Conservation (phyloP, 2,888 invertebrate species). For the Nemoura dubitans region DNA sequence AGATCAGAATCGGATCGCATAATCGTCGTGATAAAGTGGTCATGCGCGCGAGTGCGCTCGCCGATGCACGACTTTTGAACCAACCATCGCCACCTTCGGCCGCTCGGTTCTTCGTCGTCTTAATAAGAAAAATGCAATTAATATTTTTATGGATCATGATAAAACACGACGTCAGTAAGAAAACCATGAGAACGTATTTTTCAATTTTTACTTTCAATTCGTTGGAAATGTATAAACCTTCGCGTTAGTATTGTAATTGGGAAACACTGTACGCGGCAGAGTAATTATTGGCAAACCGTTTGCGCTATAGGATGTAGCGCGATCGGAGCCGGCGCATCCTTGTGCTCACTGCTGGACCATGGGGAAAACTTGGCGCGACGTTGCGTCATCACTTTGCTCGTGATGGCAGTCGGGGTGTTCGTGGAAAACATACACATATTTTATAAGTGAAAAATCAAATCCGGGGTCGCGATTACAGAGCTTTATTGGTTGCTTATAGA, state of each 20-base stretch:
- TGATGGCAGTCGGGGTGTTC: not conserved
- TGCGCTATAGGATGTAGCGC: not conserved
- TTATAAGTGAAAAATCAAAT: not conserved
- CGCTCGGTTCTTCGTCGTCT: not conserved
- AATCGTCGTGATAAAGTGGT: slow-evolving; percentile 12
- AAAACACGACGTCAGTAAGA: not conserved
- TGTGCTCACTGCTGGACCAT: not conserved
- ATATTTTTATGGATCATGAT: not conserved
- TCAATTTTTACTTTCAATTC: slow-evolving; percentile 12
- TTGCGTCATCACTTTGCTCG: not conserved
- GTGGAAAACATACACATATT: not conserved
- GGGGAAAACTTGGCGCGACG: not conserved
- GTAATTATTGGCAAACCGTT: not conserved
- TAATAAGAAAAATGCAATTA: slow-evolving; percentile 7
- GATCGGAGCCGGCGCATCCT: not conserved
- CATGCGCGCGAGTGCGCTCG: not conserved
- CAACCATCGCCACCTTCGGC: not conserved
- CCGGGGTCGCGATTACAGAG: not conserved
- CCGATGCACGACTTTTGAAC: not conserved
- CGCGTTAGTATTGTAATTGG: not conserved
- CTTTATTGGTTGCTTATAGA: not conserved
- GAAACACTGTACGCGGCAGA: not conserved
- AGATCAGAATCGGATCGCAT: slow-evolving; percentile 7
- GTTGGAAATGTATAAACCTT: not conserved
- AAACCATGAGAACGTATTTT: not conserved